A percentile compares a stretch with the other conserved stretches of the same genome.
Conservation (phyloP, 2,797 vertebrate species). For the Rhyacichthys aspro region DNA sequence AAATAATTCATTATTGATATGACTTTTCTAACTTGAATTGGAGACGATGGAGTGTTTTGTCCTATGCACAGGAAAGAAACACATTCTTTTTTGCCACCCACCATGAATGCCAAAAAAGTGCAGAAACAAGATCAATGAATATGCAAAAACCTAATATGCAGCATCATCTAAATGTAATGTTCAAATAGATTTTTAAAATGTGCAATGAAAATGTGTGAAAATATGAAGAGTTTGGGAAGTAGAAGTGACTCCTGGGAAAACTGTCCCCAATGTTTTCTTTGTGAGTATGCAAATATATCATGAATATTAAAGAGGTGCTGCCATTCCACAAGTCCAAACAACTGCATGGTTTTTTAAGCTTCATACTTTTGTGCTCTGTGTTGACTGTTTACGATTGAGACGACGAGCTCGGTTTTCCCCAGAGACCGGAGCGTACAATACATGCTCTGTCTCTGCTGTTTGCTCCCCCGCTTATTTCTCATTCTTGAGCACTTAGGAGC, state of each 20-base stretch:
- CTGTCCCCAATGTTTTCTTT: not conserved
- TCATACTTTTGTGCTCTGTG: not conserved
- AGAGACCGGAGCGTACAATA: no score
- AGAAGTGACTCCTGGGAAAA: conserved; percentile 1
- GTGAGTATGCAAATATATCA: not conserved
- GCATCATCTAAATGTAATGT: not conserved
- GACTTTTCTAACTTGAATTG: no score
- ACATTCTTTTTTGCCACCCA: no score
- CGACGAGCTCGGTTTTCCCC: not conserved
- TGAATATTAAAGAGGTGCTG: conserved; percentile 5
- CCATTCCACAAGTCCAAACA: conserved; percentile 1
- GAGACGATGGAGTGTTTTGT: no score
- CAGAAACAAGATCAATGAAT: no score
- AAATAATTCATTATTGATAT: no score
- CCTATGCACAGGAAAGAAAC: no score
- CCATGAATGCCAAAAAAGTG: no score
- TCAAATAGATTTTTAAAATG: not conserved
- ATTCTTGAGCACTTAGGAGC: no score
- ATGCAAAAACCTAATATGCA: no score
- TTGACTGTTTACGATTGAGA: not conserved
- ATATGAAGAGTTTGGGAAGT: not conserved
- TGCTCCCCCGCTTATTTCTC: no score
- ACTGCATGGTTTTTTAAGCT: not conserved
- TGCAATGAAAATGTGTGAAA: not conserved
- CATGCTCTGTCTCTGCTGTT: no score